Evolutionary conservation across 1,140 invertebrate genomes (phyloP).

Genomic region (Dendroctonus valens): DNA sequence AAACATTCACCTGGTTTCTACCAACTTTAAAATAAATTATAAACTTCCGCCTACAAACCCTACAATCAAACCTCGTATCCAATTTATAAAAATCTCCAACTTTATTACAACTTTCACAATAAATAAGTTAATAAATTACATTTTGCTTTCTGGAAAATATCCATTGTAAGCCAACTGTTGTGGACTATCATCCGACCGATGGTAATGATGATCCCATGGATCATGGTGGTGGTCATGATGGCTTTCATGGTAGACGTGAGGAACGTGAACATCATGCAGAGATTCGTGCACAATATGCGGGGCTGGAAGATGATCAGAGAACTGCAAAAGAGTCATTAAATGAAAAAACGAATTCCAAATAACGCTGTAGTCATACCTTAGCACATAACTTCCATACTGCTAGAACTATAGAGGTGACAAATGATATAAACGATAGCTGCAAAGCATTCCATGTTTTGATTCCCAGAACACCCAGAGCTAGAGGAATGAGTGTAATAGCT

Average conservation of each 20-base stretch:
- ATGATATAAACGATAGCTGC: slow-evolving; percentile 81
- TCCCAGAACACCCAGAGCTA: slow-evolving; percentile 77
- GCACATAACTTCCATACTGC: slow-evolving; percentile 83
- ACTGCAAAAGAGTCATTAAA: background rate
- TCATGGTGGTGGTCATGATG: slow-evolving; percentile 56
- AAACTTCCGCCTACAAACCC: no score
- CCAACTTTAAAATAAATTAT: background rate
- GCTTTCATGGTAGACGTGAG: slow-evolving; percentile 26
- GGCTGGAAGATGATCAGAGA: slow-evolving; percentile 17
- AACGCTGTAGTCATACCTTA: slow-evolving; percentile 62
- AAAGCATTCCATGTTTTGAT: slow-evolving; percentile 83
- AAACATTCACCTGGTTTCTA: background rate
- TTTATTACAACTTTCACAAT: background rate
- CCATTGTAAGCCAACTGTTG: slow-evolving; percentile 73
- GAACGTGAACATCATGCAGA: slow-evolving; percentile 28
- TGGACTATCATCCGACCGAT: slow-evolving; percentile 57
- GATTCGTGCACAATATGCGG: slow-evolving; percentile 29
- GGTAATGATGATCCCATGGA: slow-evolving; percentile 54
- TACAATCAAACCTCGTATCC: no score
- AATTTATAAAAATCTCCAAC: background rate
- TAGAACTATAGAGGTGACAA: slow-evolving; percentile 75
- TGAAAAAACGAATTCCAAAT: background rate
- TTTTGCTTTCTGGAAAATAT: slow-evolving; percentile 52
- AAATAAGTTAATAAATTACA: slow-evolving; percentile 13
- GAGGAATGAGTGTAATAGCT: slow-evolving; percentile 77